These are phyloP conservation scores for Poicephalus meyeri DNA, from an alignment of 2,113 vertebrate species.

Conservation along the genomic window DNA sequence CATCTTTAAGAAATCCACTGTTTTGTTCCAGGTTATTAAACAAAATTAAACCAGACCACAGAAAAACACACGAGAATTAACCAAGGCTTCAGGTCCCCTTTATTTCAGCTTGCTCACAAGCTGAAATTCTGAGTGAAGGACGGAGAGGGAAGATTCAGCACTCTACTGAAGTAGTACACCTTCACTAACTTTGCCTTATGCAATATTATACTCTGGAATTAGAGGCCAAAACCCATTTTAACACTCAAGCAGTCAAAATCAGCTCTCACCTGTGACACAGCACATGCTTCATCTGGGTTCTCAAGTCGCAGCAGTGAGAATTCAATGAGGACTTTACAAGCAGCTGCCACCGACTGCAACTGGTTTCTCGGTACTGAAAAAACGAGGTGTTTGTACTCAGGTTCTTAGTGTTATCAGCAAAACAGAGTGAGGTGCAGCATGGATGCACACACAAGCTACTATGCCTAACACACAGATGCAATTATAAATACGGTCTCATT, in stretches of 20 bases:
- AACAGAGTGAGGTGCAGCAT: neutral
- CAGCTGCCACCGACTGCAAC: conserved; percentile 92
- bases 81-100: neutral
- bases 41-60: neutral
- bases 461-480: neutral
- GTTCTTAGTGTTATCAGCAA: neutral
- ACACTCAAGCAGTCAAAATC: neutral
- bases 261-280: conserved; percentile 91
- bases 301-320: conserved; percentile 95
- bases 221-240: neutral
- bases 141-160: neutral
- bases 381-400: neutral
- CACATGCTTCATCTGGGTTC: conserved; percentile 97
- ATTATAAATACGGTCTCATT: neutral
- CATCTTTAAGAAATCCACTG: neutral
- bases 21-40: neutral
- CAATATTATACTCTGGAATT: neutral
- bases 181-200: neutral
- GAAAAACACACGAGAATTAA: neutral
- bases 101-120: neutral
- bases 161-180: rapidly evolving
- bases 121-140: neutral
- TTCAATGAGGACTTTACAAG: conserved; percentile 97
- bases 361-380: conserved; percentile 93
- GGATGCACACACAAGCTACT: neutral